Percentiles rank a stretch among this genome's conserved stretches.
phyloP scores from a whole-genome alignment of 2,113 vertebrate genomes.

The Columba livia region DNA sequence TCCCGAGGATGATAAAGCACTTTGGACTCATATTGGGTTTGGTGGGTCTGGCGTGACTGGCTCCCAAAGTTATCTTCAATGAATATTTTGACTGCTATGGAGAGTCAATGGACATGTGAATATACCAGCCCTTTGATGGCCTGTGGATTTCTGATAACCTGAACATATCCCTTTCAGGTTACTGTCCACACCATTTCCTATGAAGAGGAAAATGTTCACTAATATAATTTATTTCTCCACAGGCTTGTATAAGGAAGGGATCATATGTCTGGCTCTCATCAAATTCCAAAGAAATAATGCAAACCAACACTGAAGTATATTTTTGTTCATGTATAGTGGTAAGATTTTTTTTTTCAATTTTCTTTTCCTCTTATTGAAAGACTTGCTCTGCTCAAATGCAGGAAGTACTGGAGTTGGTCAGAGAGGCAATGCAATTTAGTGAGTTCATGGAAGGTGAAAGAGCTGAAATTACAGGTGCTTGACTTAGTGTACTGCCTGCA shows the following conservation, averaged over 20 bases:
- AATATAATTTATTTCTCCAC: not conserved
- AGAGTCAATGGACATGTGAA: not conserved
- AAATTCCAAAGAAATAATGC: not conserved
- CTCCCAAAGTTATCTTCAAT: not conserved
- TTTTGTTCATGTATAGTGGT: not conserved
- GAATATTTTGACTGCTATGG: not conserved
- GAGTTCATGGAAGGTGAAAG: conserved; percentile 15
- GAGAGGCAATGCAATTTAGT: not conserved
- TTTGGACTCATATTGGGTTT: not conserved
- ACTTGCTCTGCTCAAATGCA: not conserved
- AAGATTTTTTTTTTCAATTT: not conserved
- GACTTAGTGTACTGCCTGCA: not conserved
- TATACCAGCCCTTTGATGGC: not conserved
- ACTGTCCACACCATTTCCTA: not conserved
- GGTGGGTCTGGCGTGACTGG: not conserved
- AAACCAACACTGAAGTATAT: not conserved
- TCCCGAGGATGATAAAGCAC: not conserved
- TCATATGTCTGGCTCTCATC: not conserved
- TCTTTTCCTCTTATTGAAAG: not conserved
- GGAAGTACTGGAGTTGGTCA: not conserved
- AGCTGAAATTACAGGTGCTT: not conserved
- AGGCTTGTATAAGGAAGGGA: not conserved
- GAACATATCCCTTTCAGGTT: not conserved
- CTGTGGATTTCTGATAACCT: not conserved
- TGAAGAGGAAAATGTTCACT: not conserved